Conservation (phyloP, 2,797 vertebrate species). For the Iguana delicatissima region DNA sequence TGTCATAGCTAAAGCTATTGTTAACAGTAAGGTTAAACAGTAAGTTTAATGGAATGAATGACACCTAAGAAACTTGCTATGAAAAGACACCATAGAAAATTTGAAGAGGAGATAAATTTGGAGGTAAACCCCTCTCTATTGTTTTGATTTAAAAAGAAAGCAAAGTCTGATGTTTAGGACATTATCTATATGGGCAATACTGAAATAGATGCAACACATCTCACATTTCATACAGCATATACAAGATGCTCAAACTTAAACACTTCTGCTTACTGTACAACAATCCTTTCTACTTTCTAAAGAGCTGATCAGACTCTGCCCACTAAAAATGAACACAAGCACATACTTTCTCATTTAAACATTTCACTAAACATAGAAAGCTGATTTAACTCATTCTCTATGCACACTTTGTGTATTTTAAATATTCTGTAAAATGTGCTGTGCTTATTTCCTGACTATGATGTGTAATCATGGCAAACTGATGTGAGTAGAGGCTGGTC, state of each 20-base stretch:
- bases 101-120: not conserved
- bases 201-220: not conserved
- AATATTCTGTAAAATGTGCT: slow-evolving; percentile 49
- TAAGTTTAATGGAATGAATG: slow-evolving; percentile 42
- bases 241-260: slow-evolving; percentile 10
- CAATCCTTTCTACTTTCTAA: slow-evolving; percentile 13
- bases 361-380: slow-evolving; percentile 40
- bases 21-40: not conserved
- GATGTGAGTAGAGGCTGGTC: not conserved
- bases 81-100: slow-evolving; percentile 44
- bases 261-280: slow-evolving; percentile 15
- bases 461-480: not conserved
- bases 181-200: not conserved
- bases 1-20: not conserved
- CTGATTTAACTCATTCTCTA: slow-evolving; percentile 36
- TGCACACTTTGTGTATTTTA: slow-evolving; percentile 17
- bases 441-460: slow-evolving; percentile 29
- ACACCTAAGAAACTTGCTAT: slow-evolving; percentile 57
- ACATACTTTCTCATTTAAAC: slow-evolving; percentile 39
- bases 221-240: not conserved
- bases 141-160: not conserved
- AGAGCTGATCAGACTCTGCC: slow-evolving; percentile 17
- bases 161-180: not conserved
- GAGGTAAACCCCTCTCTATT: not conserved
- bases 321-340: not conserved